Evolutionary conservation across 2,888 invertebrate species (phyloP), one percentile per base, ranked within the genome.

Genomic region (Zaprionus bogoriensis): DNA sequence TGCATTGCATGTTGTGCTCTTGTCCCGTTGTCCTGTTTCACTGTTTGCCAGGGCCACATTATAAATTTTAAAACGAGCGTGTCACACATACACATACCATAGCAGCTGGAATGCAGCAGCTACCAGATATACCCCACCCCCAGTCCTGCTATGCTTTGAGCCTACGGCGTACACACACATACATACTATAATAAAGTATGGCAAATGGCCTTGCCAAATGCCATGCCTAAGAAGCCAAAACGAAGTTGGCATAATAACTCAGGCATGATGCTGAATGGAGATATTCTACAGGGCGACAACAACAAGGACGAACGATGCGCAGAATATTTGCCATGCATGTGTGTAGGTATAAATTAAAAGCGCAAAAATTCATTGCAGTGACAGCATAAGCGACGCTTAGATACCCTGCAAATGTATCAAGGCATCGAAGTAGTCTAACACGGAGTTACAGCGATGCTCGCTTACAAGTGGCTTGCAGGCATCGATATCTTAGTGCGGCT

Each of bases 161-260:
- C 53, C 78, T 36, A 36, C 14, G 3, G 17, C 32, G 17, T 7
- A 17, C 14, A 36, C n/a, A n/a, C n/a, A 9, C 32, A 17, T 7
- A 14, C 32, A 32, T 17, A 36, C 32, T 32, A 17, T 36, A 36
- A 76, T 68, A 73, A 80, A 75, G 64, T 65, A 80, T 80, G 72
- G 60, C 81, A 77, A 86, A 83, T 86, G 81, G 87, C 87, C 81
- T 80, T 83, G 84, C 75, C 84, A 82, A 82, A 77, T 87, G 81
- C 73, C 77, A 58, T 81, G 78, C 78, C 78, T 78, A 81, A 84
- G 74, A 71, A 84, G 71, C 67, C 78, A 84, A 74, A 84, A 81
- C 85, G 74, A 67, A 71, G 75, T 81, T 81, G 85, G 85, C 78
- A 85, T 85, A 82, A 79, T 85, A 79, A 85, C 82, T 85, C 79